Evolutionary conservation across 2,113 vertebrate species (phyloP), one percentile per base, ranked within the genome.

Genomic region (Loxodonta africana): DNA sequence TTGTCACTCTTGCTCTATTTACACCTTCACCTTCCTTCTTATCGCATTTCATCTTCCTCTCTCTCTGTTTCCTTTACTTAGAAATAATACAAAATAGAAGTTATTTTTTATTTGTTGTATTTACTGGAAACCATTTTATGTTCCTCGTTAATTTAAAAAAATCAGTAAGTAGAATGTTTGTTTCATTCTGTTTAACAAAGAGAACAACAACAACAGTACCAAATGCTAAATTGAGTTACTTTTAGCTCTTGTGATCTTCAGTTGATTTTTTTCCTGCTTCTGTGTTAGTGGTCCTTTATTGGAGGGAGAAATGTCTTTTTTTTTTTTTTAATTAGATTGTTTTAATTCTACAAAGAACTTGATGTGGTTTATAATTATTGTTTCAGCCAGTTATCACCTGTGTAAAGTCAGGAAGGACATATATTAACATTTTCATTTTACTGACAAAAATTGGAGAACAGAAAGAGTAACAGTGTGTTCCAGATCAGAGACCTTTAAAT

Each of bases 131-230:
- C 8, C 51, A 95, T 73, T 95, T 96, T 83, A 74, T 83, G 37
- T 88, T 96, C 85, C 60, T 51, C 83, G 37, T 67, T 82, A 94
- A 95, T 89, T 83, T 12, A 46, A 91, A 85, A 88, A 91, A 63
- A 76, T 95, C 95, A 96, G 11, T 78, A 81, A 83, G 33, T 48
- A 91, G 46, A 91, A 71, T 83, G 28, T 57, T 80, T 94, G 5
- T 96, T 93, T 91, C 76, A 87, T 57, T 96, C 37, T 82, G 9
- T 91, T 88, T 96, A 91, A 67, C 62, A 93, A 84, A 91, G 86
- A 95, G 33, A 86, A 88, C 82, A 93, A 87, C 71, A 67, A 77
- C 53, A 48, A 37, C 37, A 37, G 37, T 37, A 37, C 37, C 37
- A 60, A 90, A 89, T 91, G 20, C 33, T 91, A 86, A 95, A 87